phyloP scores from a whole-genome alignment of 2,113 vertebrate species.

The Brachirus orientalis region DNA sequence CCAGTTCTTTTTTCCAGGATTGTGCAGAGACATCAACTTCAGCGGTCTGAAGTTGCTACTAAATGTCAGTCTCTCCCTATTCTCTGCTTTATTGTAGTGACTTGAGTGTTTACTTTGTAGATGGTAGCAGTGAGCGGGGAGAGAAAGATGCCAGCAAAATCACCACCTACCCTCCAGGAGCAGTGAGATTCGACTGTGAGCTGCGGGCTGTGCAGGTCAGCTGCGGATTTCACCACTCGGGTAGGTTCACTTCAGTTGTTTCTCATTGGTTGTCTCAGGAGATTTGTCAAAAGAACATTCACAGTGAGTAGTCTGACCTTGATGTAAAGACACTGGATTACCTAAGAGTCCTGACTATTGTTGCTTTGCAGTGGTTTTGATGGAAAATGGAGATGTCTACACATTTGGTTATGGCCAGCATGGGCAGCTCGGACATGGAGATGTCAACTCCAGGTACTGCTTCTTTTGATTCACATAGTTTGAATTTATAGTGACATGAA shows the following conservation, averaged over 20 bases:
- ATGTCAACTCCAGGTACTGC: conserved; percentile 95
- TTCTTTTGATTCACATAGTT: background rate
- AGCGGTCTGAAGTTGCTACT: conserved; percentile 50
- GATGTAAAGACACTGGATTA: background rate
- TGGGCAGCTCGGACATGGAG: conserved; percentile 96
- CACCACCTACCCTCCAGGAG: conserved; percentile 95
- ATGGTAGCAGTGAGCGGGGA: conserved; percentile 94
- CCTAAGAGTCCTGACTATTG: background rate
- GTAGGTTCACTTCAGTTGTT: conserved; percentile 74
- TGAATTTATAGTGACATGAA: background rate
- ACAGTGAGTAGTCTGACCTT: background rate
- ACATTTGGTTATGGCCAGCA: conserved; percentile 98
- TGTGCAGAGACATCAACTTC: conserved; percentile 49
- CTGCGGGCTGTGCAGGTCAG: conserved; percentile 95
- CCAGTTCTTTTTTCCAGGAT: conserved; percentile 64
- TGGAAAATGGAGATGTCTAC: conserved; percentile 99
- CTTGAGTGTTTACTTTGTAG: conserved; percentile 77
- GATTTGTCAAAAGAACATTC: background rate
- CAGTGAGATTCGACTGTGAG: conserved; percentile 94
- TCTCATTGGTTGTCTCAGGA: background rate
- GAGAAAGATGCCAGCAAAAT: conserved; percentile 99
- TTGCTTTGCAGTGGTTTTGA: conserved; percentile 89
- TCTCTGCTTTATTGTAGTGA: conserved; percentile 37
- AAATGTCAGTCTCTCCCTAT: conserved; percentile 11
- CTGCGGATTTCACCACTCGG: conserved; percentile 98